phyloP scores from a whole-genome alignment of 2,888 invertebrate genomes.

The Melinaea marsaeus region DNA sequence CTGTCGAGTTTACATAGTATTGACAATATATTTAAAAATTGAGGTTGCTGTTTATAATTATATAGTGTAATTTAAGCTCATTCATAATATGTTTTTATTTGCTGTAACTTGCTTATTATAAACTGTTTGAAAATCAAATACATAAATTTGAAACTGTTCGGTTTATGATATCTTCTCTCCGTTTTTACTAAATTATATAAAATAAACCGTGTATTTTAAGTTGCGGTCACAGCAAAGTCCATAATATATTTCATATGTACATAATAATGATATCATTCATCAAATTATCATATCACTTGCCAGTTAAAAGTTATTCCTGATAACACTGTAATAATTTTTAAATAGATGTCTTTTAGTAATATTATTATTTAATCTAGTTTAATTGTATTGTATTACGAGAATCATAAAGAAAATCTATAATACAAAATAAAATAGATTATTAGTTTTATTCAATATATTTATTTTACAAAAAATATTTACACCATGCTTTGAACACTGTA shows the following conservation, averaged over 20 bases:
- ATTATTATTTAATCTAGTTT: slow-evolving; percentile 53
- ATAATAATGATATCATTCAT: slow-evolving; percentile 35
- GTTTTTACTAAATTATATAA: too few species aligned
- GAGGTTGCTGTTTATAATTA: slow-evolving; percentile 3
- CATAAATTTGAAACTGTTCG: too few species aligned
- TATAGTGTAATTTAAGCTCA: background rate
- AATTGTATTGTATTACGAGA: slow-evolving; percentile 74
- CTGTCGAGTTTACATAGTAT: slow-evolving; percentile 19
- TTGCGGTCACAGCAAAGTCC: slow-evolving; percentile 8
- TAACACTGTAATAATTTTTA: slow-evolving; percentile 52
- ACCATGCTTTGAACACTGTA: too few species aligned
- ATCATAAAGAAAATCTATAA: slow-evolving; percentile 76
- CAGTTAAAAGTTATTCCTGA: slow-evolving; percentile 68
- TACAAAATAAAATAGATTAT: slow-evolving; percentile 73
- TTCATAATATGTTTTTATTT: background rate
- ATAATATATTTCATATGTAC: slow-evolving; percentile 32
- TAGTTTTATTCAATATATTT: slow-evolving; percentile 47
- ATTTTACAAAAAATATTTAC: background rate
- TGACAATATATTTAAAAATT: slow-evolving; percentile 24
- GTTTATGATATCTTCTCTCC: too few species aligned
- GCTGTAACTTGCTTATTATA: background rate
- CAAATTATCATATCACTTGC: slow-evolving; percentile 79
- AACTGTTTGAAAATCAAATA: too few species aligned
- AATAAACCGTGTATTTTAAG: too few species aligned
- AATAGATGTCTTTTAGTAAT: slow-evolving; percentile 41